Evolutionary conservation across 2,113 vertebrate genomes (phyloP).

Genomic region (Tylochromis polylepis): DNA sequence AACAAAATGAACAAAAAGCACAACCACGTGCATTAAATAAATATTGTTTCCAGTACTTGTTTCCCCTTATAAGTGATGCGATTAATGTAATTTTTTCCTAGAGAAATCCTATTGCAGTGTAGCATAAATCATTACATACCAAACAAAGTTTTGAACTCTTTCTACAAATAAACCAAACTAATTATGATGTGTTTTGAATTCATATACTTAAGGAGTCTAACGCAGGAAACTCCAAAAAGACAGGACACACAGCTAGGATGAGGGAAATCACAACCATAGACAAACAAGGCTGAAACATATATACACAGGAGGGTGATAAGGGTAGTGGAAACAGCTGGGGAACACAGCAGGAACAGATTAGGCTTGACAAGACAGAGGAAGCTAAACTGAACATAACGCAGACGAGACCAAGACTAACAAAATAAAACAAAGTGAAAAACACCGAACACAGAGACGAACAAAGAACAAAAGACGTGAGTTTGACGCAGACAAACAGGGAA

Average conservation of each 20-base stretch:
- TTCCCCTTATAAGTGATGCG: too few species aligned
- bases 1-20: too few species aligned
- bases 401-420: background rate
- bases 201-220: too few species aligned
- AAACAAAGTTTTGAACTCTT: too few species aligned
- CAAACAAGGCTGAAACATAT: background rate
- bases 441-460: background rate
- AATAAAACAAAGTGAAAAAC: background rate
- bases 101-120: too few species aligned
- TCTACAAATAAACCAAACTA: too few species aligned
- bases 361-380: background rate
- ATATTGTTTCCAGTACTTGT: too few species aligned
- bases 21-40: too few species aligned
- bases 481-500: background rate
- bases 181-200: too few species aligned
- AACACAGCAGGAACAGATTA: background rate
- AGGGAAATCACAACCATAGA: background rate
- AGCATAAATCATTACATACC: too few species aligned
- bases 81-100: too few species aligned
- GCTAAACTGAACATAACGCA: background rate
- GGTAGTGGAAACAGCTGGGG: background rate
- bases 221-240: too few species aligned
- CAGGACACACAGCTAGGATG: background rate
- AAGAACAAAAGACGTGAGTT: background rate
- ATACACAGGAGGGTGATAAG: background rate